A percentile compares a stretch with the other conserved stretches of the same genome.
Conservation (phyloP, 2,797 vertebrate species). For the Gastrophryne carolinensis region DNA sequence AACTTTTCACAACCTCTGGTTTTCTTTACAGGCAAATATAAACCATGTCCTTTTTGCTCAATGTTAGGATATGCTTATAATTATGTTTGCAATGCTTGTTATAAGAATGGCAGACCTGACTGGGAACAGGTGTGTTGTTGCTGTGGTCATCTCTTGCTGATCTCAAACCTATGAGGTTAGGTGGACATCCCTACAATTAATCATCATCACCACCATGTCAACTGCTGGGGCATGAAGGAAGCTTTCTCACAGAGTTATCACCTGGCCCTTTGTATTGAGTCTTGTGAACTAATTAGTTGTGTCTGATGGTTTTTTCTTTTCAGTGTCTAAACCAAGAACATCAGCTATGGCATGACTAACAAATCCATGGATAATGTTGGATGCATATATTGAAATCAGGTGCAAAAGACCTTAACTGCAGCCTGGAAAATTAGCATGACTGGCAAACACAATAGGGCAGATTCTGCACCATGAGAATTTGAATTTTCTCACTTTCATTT, state of each 20-base stretch:
- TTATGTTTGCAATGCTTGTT: conserved; percentile 2
- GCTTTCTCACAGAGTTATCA: background rate
- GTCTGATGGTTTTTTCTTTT: background rate
- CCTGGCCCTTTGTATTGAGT: background rate
- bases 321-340: too few species aligned
- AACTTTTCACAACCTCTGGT: background rate
- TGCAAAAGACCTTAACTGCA: too few species aligned
- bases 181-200: conserved; percentile 16
- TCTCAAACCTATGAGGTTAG: background rate
- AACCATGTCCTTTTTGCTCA: background rate
- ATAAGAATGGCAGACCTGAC: background rate
- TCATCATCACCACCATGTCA: conserved; percentile 11
- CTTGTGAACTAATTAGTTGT: background rate
- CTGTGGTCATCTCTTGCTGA: conserved; percentile 2
- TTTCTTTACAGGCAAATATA: background rate
- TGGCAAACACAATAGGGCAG: too few species aligned
- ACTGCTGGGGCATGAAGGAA: conserved; percentile 17
- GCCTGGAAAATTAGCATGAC: too few species aligned
- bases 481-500: too few species aligned
- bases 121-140: background rate
- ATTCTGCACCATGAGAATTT: too few species aligned
- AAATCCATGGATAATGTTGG: too few species aligned
- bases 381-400: too few species aligned
- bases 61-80: conserved; percentile 2
- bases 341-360: too few species aligned